Evolutionary conservation across 2,113 vertebrate species (phyloP).

Genomic region (Dinomys branickii): DNA sequence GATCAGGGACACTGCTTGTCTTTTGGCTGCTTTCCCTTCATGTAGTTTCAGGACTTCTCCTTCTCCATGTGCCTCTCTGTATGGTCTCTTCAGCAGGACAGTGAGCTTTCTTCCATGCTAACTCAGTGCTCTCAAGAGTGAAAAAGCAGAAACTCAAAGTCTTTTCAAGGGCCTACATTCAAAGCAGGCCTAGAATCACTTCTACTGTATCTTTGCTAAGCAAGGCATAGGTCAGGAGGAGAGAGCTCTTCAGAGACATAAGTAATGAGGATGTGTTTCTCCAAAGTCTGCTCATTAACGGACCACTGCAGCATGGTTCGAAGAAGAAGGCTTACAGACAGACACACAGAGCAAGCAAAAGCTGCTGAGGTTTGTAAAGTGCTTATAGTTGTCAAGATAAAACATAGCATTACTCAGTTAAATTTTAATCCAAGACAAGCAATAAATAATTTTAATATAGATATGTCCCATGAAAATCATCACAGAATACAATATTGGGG

Average conservation of each 20-base stretch:
- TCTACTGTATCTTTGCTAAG: background rate
- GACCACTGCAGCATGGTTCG: background rate
- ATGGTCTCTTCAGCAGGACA: background rate
- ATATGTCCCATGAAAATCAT: background rate
- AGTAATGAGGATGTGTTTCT: background rate
- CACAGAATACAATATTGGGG: background rate
- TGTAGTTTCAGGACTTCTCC: background rate
- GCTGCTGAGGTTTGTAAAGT: background rate
- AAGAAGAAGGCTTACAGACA: background rate
- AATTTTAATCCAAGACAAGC: background rate
- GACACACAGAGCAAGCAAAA: background rate
- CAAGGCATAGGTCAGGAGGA: background rate
- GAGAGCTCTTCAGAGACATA: background rate
- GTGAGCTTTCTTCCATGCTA: background rate
- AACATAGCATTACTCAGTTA: background rate
- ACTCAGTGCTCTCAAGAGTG: background rate
- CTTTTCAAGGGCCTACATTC: background rate
- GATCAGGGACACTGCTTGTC: background rate
- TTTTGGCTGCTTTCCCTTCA: background rate
- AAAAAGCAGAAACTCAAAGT: background rate
- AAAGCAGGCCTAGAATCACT: background rate
- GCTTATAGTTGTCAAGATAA: background rate
- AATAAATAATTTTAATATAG: background rate
- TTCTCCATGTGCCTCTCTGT: background rate
- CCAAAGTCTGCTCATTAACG: background rate